These are phyloP conservation scores for Callaeas wilsoni DNA, from an alignment of 2,113 vertebrate species.

Conservation along the genomic window DNA sequence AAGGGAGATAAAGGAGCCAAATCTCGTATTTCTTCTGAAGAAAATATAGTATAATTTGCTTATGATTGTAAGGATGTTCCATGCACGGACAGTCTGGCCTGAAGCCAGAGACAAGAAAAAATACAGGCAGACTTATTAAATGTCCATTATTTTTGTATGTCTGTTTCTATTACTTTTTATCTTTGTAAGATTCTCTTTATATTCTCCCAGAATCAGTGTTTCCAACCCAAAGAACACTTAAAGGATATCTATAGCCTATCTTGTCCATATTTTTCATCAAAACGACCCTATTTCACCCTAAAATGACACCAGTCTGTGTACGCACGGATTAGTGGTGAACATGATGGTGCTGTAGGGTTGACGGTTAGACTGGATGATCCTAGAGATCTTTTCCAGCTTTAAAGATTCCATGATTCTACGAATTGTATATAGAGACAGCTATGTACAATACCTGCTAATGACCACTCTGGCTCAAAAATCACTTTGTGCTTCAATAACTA, in stretches of 20 bases:
- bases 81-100: background rate
- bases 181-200: background rate
- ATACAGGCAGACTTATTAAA: background rate
- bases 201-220: background rate
- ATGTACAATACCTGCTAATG: background rate
- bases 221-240: background rate
- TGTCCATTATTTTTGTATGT: background rate
- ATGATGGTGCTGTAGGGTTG: background rate
- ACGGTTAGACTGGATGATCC: background rate
- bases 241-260: background rate
- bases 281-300: background rate
- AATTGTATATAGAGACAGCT: background rate
- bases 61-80: background rate
- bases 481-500: background rate
- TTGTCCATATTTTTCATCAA: background rate
- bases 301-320: background rate
- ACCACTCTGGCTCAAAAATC: background rate
- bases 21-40: background rate
- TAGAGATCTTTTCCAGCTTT: background rate
- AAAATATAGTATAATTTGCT: background rate
- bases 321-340: background rate
- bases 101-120: background rate
- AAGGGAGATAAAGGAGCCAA: conserved; percentile 2
- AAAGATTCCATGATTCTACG: background rate
- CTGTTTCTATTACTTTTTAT: background rate